Evolutionary conservation across 2,113 vertebrate genomes (phyloP).

Genomic region (Paramormyrops kingsleyae): DNA sequence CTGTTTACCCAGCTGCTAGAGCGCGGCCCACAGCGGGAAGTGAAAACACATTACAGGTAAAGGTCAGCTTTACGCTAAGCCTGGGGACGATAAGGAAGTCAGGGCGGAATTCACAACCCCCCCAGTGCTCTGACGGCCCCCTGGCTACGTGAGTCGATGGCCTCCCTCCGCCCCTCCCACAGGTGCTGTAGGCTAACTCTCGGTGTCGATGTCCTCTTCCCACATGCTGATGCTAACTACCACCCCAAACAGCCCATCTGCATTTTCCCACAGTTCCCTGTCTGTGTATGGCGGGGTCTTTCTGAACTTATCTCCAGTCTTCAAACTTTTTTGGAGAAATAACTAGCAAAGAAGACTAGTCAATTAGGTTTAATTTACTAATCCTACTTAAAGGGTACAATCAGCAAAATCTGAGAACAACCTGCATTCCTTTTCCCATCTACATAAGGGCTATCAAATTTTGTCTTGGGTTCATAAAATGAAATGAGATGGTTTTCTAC

Average conservation of each 20-base stretch:
- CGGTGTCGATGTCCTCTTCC: background rate
- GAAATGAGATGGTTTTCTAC: background rate
- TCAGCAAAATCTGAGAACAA: background rate
- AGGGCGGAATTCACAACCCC: background rate
- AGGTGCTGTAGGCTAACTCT: background rate
- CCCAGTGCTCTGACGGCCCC: background rate
- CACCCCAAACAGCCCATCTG: background rate
- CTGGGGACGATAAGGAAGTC: constrained; percentile 20
- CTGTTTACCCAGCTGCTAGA: constrained; percentile 43
- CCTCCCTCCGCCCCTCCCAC: background rate
- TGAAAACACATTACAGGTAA: background rate
- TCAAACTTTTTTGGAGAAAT: background rate
- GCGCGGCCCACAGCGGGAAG: background rate
- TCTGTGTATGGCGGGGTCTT: background rate
- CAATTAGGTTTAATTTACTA: background rate
- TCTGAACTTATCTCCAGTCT: background rate
- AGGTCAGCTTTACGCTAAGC: constrained; percentile 11
- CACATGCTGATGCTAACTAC: background rate
- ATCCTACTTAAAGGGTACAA: background rate
- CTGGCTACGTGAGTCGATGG: background rate
- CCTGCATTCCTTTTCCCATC: background rate
- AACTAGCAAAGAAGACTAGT: background rate
- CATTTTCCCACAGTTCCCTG: background rate
- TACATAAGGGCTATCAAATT: background rate
- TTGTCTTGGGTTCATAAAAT: background rate